Evolutionary conservation across 35 echinoderm and acorn worm species (phyloP).

Genomic region (Acanthaster planci): DNA sequence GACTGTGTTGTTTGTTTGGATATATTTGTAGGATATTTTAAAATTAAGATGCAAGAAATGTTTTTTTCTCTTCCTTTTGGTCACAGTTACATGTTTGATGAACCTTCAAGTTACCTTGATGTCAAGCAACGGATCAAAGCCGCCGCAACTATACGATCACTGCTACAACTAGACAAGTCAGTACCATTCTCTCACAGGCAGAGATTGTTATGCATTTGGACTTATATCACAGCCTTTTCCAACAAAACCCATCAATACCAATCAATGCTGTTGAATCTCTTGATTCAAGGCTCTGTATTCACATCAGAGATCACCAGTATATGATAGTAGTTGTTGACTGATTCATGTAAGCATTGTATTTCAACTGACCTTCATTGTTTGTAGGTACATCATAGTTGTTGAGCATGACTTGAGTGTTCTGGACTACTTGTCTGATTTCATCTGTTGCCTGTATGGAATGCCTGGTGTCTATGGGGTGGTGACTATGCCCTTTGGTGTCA

Average conservation of each 20-base stretch:
- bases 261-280: too few species aligned
- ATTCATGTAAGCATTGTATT: too few species aligned
- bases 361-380: not conserved
- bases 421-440: constrained; percentile 97
- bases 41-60: too few species aligned
- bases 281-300: too few species aligned
- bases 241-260: too few species aligned
- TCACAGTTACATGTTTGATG: constrained; percentile 98
- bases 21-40: too few species aligned
- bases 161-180: constrained; percentile 67
- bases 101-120: constrained; percentile 97
- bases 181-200: not conserved
- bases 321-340: too few species aligned
- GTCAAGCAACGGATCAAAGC: constrained; percentile 92
- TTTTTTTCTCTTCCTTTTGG: not conserved
- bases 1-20: too few species aligned
- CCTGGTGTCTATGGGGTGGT: constrained; percentile 97
- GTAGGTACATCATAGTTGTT: constrained; percentile 96
- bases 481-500: constrained; percentile 94
- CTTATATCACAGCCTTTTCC: too few species aligned
- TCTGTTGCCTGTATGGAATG: constrained; percentile 94
- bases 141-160: constrained; percentile 67
- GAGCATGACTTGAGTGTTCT: constrained; percentile 95
- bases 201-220: too few species aligned
- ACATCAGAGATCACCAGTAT: too few species aligned